Evolutionary conservation across 1,140 invertebrate species (phyloP).

Genomic region (Drosophila quadrilineata): DNA sequence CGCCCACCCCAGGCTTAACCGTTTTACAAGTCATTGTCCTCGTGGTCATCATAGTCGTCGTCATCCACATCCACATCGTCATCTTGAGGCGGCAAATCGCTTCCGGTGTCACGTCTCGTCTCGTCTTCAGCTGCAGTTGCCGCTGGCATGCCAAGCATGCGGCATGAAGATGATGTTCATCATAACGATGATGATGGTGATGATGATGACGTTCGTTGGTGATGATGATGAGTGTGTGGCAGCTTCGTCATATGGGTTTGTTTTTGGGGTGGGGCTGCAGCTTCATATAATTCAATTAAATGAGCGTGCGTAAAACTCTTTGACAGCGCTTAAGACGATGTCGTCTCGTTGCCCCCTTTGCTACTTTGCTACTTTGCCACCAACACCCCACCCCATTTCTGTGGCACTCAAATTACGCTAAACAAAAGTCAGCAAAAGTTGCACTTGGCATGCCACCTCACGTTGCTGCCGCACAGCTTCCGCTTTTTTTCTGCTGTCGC

Average conservation of each 20-base stretch:
- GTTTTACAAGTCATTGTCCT: constrained; percentile 46
- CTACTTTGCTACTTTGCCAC: background rate
- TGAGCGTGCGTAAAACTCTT: constrained; percentile 42
- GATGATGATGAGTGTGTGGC: constrained; percentile 24
- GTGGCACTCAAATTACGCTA: constrained; percentile 10
- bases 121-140: background rate
- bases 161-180: constrained; percentile 58
- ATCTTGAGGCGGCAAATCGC: constrained; percentile 39
- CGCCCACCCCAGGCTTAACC: background rate
- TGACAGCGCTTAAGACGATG: constrained; percentile 33
- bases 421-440: constrained; percentile 66
- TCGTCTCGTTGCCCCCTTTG: background rate
- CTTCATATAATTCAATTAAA: constrained; percentile 77
- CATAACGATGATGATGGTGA: no score
- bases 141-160: constrained; percentile 56
- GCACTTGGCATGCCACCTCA: constrained; percentile 66
- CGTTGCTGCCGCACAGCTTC: constrained; percentile 44
- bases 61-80: no score
- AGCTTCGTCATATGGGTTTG: background rate
- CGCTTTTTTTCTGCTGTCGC: constrained; percentile 41
- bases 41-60: no score
- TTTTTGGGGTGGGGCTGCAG: constrained; percentile 31
- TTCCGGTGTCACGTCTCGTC: constrained; percentile 48
- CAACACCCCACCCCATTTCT: constrained; percentile 9
- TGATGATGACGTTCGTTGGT: no score